Conservation (phyloP, 2,888 invertebrate species). For the Leptopilina drosophilae region DNA sequence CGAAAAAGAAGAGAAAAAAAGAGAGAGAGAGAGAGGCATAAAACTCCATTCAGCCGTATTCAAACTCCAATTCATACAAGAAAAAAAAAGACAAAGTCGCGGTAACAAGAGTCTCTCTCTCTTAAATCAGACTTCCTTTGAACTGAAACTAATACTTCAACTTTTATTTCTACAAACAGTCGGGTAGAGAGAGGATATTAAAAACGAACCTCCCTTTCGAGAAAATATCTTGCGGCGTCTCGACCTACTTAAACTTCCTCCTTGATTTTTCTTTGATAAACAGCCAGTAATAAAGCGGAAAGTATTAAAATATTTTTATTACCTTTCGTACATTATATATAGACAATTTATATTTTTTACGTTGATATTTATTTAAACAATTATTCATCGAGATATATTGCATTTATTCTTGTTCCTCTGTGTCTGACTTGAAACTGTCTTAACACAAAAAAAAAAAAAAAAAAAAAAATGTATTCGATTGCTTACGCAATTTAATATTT, state of each 20-base stretch:
- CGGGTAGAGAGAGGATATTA: slow-evolving; percentile 32
- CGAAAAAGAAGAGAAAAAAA: neutral
- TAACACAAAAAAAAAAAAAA: too few species aligned
- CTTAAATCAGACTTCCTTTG: slow-evolving; percentile 38
- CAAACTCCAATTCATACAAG: slow-evolving; percentile 7
- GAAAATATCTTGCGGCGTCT: slow-evolving; percentile 36
- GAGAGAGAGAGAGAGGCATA: neutral
- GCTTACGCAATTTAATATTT: too few species aligned
- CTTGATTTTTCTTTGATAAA: slow-evolving; percentile 33
- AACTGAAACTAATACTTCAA: slow-evolving; percentile 41
- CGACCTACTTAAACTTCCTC: slow-evolving; percentile 30
- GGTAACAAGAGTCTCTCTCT: slow-evolving; percentile 24
- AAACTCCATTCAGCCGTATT: slow-evolving; percentile 31
- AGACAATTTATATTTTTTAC: too few species aligned
- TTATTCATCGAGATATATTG: neutral
- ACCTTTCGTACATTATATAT: neutral
- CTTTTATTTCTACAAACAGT: slow-evolving; percentile 41
- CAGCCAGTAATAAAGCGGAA: slow-evolving; percentile 32
- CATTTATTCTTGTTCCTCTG: too few species aligned
- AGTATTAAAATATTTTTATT: slow-evolving; percentile 31
- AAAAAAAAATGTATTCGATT: too few species aligned
- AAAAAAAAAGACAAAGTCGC: slow-evolving; percentile 22
- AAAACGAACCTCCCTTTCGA: slow-evolving; percentile 28
- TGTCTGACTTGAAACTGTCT: too few species aligned
- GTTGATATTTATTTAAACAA: too few species aligned